phyloP scores from a whole-genome alignment of 2,113 vertebrate species.

The Zapornia atra region DNA sequence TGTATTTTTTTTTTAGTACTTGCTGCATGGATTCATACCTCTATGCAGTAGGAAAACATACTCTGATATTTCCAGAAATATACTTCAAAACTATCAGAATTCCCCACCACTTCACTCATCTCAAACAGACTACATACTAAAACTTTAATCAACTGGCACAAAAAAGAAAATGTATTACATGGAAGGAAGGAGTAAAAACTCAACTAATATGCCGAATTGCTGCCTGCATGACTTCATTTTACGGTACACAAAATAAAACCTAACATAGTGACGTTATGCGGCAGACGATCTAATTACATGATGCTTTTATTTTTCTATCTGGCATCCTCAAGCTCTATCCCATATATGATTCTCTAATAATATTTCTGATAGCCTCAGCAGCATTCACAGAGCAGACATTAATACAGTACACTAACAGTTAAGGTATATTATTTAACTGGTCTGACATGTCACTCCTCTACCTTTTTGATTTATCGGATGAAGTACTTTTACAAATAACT shows the following conservation, averaged over 20 bases:
- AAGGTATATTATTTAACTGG: not conserved
- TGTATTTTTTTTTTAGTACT: not conserved
- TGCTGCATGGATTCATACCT: not conserved
- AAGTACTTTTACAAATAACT: constrained; percentile 1
- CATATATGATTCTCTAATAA: not conserved
- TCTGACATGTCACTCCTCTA: not conserved
- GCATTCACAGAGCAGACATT: not conserved
- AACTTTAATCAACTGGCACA: not conserved
- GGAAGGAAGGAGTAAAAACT: not conserved
- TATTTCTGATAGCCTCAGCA: not conserved
- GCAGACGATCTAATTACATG: not conserved
- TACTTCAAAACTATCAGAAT: not conserved
- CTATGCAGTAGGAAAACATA: not conserved
- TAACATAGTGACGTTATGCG: not conserved
- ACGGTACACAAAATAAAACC: not conserved
- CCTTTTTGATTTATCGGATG: not conserved
- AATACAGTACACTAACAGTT: constrained; percentile 12
- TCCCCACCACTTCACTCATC: not conserved
- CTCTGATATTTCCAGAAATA: not conserved
- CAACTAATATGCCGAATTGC: not conserved
- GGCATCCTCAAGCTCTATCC: not conserved
- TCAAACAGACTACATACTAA: not conserved
- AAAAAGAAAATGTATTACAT: not conserved
- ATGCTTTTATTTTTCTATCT: not conserved
- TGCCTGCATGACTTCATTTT: not conserved